Conservation (phyloP, 2,888 invertebrate species). For the Mythimna albipuncta region DNA sequence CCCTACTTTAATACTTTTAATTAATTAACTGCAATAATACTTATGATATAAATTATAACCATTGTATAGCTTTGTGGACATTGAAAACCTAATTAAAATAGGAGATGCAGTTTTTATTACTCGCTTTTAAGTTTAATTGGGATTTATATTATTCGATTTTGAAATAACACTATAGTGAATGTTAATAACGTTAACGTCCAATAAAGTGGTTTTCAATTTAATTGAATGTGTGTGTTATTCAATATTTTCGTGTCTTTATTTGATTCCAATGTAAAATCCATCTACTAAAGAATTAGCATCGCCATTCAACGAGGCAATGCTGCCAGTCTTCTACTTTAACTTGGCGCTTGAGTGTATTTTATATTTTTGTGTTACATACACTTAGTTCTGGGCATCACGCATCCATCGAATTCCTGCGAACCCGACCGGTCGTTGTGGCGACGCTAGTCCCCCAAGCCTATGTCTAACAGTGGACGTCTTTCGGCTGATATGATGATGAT, state of each 20-base stretch:
- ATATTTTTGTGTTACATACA: too few species aligned
- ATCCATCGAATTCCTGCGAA: too few species aligned
- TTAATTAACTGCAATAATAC: slow-evolving; percentile 49
- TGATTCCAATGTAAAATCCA: neutral
- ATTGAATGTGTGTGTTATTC: neutral
- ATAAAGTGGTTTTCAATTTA: neutral
- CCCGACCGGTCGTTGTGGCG: too few species aligned
- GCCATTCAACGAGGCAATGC: too few species aligned
- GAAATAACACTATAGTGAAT: slow-evolving; percentile 13
- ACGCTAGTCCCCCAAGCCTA: too few species aligned
- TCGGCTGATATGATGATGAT: too few species aligned
- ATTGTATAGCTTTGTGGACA: slow-evolving; percentile 32
- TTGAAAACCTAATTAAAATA: slow-evolving; percentile 44
- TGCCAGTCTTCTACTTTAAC: too few species aligned
- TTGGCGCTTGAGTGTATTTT: too few species aligned
- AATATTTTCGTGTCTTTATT: slow-evolving; percentile 8
- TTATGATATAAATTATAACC: slow-evolving; percentile 29
- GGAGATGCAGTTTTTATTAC: slow-evolving; percentile 24
- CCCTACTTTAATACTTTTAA: slow-evolving; percentile 57
- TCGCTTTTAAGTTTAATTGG: slow-evolving; percentile 35
- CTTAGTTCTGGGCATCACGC: too few species aligned
- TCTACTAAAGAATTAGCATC: too few species aligned
- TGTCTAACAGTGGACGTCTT: too few species aligned
- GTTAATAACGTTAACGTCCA: neutral
- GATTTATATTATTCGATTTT: slow-evolving; percentile 37